These are phyloP conservation scores for Prionace glauca DNA, from an alignment of 2,797 vertebrate genomes.

Conservation along the genomic window DNA sequence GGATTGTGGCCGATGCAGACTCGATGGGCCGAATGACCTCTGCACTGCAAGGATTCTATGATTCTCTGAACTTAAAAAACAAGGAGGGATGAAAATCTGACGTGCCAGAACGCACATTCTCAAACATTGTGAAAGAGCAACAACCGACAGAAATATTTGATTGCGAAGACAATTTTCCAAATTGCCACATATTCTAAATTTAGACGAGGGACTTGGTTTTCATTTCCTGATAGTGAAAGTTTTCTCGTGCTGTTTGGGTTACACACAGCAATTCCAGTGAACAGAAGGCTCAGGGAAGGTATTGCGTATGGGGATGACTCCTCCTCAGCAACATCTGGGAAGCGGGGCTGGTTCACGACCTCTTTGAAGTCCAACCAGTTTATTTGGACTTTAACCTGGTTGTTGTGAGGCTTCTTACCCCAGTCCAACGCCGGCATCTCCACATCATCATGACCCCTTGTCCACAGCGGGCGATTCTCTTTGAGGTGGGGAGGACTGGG, in stretches of 20 bases:
- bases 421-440: too few relatives aligned
- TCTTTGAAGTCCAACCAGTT: background rate
- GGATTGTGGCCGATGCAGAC: too few relatives aligned
- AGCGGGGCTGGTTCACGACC: background rate
- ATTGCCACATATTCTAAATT: background rate
- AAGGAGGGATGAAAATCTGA: background rate
- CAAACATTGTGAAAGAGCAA: too few relatives aligned
- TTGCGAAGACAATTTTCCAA: background rate
- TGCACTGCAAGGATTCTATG: too few relatives aligned
- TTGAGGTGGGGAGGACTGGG: background rate
- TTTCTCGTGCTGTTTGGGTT: background rate
- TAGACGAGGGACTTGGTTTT: background rate
- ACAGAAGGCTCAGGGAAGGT: background rate
- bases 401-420: too few relatives aligned
- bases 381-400: too few relatives aligned
- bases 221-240: background rate
- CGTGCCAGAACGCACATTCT: background rate
- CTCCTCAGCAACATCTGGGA: background rate
- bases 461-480: background rate
- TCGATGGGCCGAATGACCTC: too few relatives aligned
- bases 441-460: background rate
- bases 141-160: background rate
- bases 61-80: too few relatives aligned
- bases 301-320: background rate
- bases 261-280: fast-evolving